phyloP scores from a whole-genome alignment of 2,888 invertebrate genomes.

The Chrysolina americana region DNA sequence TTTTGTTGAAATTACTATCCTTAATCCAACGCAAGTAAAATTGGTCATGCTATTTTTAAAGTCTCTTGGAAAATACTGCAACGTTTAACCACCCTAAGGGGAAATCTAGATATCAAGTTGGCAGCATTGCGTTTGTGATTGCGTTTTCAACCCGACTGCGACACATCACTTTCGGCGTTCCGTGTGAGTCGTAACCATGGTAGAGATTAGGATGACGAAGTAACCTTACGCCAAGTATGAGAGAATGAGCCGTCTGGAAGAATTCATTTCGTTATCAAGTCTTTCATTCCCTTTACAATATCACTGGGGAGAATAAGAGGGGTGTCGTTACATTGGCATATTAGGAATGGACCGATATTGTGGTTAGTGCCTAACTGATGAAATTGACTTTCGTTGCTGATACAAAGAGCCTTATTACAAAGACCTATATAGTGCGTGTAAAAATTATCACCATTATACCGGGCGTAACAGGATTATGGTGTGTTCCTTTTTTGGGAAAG shows the following conservation, averaged over 20 bases:
- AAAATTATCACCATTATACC: no score
- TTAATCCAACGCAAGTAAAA: no score
- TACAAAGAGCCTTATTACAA: no score
- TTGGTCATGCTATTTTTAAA: not conserved
- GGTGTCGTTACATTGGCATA: not conserved
- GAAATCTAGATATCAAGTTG: not conserved
- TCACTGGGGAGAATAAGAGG: not conserved
- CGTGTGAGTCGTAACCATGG: slow-evolving; percentile 25
- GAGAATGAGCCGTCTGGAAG: slow-evolving; percentile 28
- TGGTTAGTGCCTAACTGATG: no score
- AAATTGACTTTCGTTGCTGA: no score
- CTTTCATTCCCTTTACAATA: slow-evolving; percentile 19
- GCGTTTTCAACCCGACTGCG: not conserved
- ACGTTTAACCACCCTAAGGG: not conserved
- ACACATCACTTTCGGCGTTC: slow-evolving; percentile 25
- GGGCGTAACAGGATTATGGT: no score
- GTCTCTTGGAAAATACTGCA: not conserved
- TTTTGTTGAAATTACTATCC: no score
- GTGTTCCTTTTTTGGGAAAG: no score
- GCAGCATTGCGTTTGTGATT: not conserved
- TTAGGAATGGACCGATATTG: no score
- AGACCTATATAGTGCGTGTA: no score
- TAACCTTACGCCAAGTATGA: slow-evolving; percentile 13
- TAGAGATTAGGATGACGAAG: slow-evolving; percentile 24
- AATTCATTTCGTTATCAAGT: slow-evolving; percentile 24